phyloP scores from a whole-genome alignment of 2,113 vertebrate species.

The Mus spicilegus region DNA sequence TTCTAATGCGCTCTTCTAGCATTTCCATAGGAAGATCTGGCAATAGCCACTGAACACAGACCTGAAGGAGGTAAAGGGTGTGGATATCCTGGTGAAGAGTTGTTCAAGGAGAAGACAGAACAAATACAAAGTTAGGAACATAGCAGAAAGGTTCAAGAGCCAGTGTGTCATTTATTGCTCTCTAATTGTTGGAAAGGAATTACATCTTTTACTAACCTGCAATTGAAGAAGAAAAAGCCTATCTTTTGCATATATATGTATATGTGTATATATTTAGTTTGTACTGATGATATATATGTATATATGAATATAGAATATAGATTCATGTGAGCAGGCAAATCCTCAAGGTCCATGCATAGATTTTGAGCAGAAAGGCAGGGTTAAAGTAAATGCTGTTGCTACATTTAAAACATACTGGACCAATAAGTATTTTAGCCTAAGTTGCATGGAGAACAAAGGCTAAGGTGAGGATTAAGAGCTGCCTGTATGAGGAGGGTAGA shows the following conservation, averaged over 20 bases:
- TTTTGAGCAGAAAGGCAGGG: constrained; percentile 18
- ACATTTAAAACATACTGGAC: background rate
- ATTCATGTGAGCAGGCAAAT: background rate
- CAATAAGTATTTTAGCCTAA: background rate
- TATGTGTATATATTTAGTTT: too few species aligned
- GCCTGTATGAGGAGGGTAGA: background rate
- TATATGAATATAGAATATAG: background rate
- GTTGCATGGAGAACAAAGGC: constrained; percentile 8
- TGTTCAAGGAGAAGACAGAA: background rate
- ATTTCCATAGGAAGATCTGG: background rate
- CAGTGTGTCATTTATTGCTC: background rate
- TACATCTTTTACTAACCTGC: background rate
- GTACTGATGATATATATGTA: too few species aligned
- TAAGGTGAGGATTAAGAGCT: background rate
- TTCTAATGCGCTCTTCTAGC: background rate
- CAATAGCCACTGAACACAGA: background rate
- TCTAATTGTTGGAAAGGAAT: constrained; percentile 7
- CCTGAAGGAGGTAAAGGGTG: background rate
- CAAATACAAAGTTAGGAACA: background rate
- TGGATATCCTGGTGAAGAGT: background rate
- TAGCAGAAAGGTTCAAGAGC: background rate
- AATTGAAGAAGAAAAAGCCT: constrained; percentile 9
- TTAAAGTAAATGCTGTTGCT: background rate
- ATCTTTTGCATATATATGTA: background rate
- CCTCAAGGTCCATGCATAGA: background rate